Conservation (phyloP, 2,888 invertebrate species). For the Caenorhabditis sinica region DNA sequence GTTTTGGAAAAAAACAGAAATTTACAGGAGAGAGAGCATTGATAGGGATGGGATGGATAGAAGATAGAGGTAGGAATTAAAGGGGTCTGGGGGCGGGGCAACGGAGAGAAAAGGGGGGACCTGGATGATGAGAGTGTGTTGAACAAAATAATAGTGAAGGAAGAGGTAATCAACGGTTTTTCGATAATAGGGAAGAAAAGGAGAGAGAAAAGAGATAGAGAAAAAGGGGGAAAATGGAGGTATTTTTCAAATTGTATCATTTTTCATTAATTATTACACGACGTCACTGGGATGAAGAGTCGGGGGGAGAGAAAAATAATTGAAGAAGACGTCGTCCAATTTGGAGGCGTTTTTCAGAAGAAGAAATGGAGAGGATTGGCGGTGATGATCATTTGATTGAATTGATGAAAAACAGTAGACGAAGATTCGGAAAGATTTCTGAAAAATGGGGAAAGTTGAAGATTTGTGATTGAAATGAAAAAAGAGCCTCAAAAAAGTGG, state of each 20-base stretch:
- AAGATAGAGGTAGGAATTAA: slow-evolving; percentile 48
- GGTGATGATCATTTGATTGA: slow-evolving; percentile 28
- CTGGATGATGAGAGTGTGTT: slow-evolving; percentile 17
- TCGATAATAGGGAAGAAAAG: slow-evolving; percentile 23
- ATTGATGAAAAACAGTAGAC: background rate
- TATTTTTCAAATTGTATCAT: slow-evolving; percentile 4
- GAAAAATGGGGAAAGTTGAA: slow-evolving; percentile 8
- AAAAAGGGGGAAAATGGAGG: slow-evolving; percentile 12
- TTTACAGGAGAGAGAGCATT: slow-evolving; percentile 50
- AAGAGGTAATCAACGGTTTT: slow-evolving; percentile 54
- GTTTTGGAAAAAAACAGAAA: slow-evolving; percentile 5
- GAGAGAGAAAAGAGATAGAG: background rate
- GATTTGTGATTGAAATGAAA: background rate
- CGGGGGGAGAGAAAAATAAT: background rate
- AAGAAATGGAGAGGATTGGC: background rate
- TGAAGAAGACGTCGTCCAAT: background rate
- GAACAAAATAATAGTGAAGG: background rate
- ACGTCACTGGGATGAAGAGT: slow-evolving; percentile 50
- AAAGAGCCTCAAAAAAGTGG: too few species aligned
- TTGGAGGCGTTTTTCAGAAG: too few species aligned
- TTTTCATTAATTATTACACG: slow-evolving; percentile 53
- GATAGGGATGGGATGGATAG: background rate
- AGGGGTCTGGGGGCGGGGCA: slow-evolving; percentile 9
- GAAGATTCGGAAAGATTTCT: slow-evolving; percentile 40
- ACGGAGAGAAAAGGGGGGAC: slow-evolving; percentile 9